Evolutionary conservation across 2,888 invertebrate species (phyloP).

Genomic region (Acanthopleura granulata): DNA sequence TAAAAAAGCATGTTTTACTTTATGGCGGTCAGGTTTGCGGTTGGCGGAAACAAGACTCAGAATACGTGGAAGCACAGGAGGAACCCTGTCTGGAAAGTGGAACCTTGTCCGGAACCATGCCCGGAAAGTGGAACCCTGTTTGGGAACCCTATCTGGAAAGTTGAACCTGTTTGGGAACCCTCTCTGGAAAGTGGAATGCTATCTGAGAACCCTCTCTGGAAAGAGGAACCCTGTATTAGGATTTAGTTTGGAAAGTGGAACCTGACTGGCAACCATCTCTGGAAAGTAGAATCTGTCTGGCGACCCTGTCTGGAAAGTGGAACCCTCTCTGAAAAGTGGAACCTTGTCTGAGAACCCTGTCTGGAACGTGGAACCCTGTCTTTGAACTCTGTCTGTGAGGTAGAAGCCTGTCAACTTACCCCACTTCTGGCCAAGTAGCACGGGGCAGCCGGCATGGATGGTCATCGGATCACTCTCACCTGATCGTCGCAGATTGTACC

Average conservation of each 20-base stretch:
- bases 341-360: not conserved
- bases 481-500: conserved; percentile 90
- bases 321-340: not conserved
- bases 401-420: conserved; percentile 74
- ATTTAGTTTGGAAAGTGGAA: too few relatives aligned
- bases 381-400: not conserved
- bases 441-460: conserved; percentile 95
- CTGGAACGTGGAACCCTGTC: not conserved
- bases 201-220: too few relatives aligned
- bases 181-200: not conserved
- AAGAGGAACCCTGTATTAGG: too few relatives aligned
- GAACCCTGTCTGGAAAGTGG: too few relatives aligned
- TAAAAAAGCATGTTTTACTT: too few relatives aligned
- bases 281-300: not conserved
- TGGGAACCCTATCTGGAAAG: not conserved
- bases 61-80: too few relatives aligned
- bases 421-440: conserved; percentile 95
- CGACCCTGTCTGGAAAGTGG: not conserved
- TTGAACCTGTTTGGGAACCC: too few relatives aligned
- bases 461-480: conserved; percentile 92
- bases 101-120: too few relatives aligned
- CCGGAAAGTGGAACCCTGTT: not conserved
- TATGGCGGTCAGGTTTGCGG: too few relatives aligned
- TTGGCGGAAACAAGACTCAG: too few relatives aligned
- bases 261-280: too few relatives aligned